Percentiles rank a stretch among this genome's conserved stretches.
Evolutionary conservation across 2,888 invertebrate species (phyloP).

Genomic region (Sarcophaga variegata): DNA sequence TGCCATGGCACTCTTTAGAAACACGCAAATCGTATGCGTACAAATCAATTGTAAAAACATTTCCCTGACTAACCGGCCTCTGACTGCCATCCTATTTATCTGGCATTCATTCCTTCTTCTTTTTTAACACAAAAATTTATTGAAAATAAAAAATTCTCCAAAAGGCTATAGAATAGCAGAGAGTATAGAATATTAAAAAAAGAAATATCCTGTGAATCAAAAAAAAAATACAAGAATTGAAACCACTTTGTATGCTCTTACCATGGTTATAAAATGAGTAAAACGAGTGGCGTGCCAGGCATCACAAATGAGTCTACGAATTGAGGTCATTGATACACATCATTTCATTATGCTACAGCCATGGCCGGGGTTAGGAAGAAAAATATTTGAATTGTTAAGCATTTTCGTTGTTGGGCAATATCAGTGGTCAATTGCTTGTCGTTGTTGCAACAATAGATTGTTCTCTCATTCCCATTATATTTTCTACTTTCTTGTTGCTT

Average conservation of each 20-base stretch:
- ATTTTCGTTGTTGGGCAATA: constrained; percentile 54
- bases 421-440: constrained; percentile 71
- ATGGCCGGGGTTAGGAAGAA: background rate
- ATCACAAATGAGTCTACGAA: constrained; percentile 74
- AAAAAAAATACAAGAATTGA: background rate
- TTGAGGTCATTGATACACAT: constrained; percentile 68
- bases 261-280: constrained; percentile 23
- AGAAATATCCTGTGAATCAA: constrained; percentile 70
- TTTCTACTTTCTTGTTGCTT: background rate
- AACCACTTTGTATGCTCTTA: background rate
- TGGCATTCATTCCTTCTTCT: constrained; percentile 19
- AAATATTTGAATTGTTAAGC: constrained; percentile 46
- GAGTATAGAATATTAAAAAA: background rate
- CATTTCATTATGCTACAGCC: constrained; percentile 34
- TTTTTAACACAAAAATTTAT: constrained; percentile 53
- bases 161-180: no score
- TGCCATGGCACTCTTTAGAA: constrained; percentile 55
- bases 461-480: background rate
- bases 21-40: constrained; percentile 78
- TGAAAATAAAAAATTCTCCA: constrained; percentile 58
- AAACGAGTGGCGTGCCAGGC: constrained; percentile 75
- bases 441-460: constrained; percentile 66
- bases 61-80: constrained; percentile 10
- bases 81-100: constrained; percentile 10
- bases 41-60: constrained; percentile 78